Evolutionary conservation across 2,888 invertebrate genomes (phyloP), one percentile per base, ranked within the genome.

Genomic region (Ecliptopera silaceata): DNA sequence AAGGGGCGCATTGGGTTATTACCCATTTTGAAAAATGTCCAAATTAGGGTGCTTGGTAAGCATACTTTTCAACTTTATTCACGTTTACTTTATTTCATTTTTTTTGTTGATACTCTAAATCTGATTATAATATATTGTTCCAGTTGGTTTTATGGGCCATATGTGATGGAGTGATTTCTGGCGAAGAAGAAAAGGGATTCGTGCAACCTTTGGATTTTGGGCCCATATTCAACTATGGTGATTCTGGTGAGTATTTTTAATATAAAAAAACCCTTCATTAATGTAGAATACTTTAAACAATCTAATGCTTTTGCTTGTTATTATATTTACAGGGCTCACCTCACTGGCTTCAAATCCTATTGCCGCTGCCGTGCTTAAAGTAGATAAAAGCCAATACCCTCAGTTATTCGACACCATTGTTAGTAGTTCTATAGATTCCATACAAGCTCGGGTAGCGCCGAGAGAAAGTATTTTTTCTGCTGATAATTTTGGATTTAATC

Each of bases 131-230:
- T 42, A 56, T 66, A 63, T 57, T 80, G 59, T 91, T 88, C 51
- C 87, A 88, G 88, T 83, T 91, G 68, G 73, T 91, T 67, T 70
- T 88, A 71, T 86, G 80, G 83, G 79, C 87, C 74, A 74, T 86
- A 74, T 84, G 82, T 79, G 82, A 82, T 64, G 84, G 79, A 75
- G 84, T 86, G 65, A 67, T 80, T 64, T 71, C 80, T 58, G 76
- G 69, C 65, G 82, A 84, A 66, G 82, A 82, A 64, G 78, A 83
- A 61, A 78, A 79, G 65, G 92, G 90, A 65, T 92, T 91, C 69
- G 91, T 92, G 18, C 84, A 89, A 61, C 91, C 93, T 11, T 79
- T 92, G 72, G 93, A 93, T 77, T 93, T 93, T 71, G 84, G 87
- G 8, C 82, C 91, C n/a, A 84, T 93, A 70, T 92, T 93, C 63